These are phyloP conservation scores for Catocala sponsa DNA, from an alignment of 2,888 invertebrate genomes.

Conservation along the genomic window DNA sequence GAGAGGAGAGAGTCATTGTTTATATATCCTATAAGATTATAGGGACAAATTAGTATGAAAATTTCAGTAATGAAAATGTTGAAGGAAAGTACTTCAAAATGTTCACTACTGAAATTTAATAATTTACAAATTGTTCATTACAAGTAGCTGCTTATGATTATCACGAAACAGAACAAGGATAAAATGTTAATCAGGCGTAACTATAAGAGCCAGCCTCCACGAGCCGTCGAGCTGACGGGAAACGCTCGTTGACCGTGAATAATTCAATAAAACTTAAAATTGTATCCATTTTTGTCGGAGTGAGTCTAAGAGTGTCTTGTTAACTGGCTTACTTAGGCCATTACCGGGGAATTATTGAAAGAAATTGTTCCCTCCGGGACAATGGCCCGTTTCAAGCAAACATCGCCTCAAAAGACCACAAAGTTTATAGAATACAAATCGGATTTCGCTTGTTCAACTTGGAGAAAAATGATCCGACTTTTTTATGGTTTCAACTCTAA, in stretches of 20 bases:
- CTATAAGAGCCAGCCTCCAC: conserved; percentile 16
- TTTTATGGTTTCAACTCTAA: conserved; percentile 63
- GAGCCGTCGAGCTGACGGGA: conserved; percentile 13
- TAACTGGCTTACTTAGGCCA: conserved; percentile 76
- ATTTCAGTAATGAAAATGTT: too few relatives aligned
- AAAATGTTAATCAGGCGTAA: conserved; percentile 32
- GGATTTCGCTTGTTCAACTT: conserved; percentile 36
- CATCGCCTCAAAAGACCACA: conserved; percentile 33
- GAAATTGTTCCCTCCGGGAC: conserved; percentile 65
- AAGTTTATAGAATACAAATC: conserved; percentile 29
- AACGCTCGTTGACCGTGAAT: conserved; percentile 48
- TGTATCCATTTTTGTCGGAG: conserved; percentile 64
- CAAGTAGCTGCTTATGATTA: conserved; percentile 17
- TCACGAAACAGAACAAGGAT: conserved; percentile 11
- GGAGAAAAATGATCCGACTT: conserved; percentile 60
- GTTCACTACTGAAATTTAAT: background rate
- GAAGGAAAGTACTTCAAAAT: too few relatives aligned
- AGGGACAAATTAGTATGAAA: too few relatives aligned
- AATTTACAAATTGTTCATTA: conserved; percentile 20
- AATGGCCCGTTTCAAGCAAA: conserved; percentile 28
- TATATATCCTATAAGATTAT: too few relatives aligned
- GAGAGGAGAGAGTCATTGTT: too few relatives aligned
- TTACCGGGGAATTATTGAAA: conserved; percentile 73
- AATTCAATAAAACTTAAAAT: conserved; percentile 68
- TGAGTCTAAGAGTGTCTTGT: conserved; percentile 65